These are phyloP conservation scores for Chloromyia formosa DNA, from an alignment of 2,888 invertebrate genomes.

Conservation along the genomic window DNA sequence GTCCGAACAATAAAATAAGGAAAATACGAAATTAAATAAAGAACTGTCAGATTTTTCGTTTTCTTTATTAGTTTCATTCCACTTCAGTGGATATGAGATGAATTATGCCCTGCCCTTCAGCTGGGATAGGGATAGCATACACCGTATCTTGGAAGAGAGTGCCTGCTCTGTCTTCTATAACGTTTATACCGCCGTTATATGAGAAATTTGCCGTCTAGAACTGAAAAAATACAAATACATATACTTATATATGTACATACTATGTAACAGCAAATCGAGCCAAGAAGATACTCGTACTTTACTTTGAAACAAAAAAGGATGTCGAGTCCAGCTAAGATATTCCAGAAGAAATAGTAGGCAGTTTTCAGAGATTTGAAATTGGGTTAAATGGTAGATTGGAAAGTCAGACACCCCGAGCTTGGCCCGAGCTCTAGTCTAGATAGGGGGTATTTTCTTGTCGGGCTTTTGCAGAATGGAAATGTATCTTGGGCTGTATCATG, in stretches of 20 bases:
- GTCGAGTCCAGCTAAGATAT: background rate
- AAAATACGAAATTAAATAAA: constrained; percentile 35
- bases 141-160: too few species aligned
- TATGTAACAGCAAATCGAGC: background rate
- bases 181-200: too few species aligned
- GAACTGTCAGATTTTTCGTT: constrained; percentile 35
- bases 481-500: background rate
- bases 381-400: background rate
- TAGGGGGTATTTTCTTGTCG: background rate
- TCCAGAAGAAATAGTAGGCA: background rate
- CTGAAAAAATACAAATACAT: background rate
- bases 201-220: too few species aligned
- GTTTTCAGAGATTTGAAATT: background rate
- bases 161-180: too few species aligned
- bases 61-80: constrained; percentile 39
- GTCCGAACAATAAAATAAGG: constrained; percentile 1
- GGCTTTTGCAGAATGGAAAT: too few species aligned
- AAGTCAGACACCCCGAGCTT: too few species aligned
- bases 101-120: constrained; percentile 38
- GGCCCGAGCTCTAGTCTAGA: background rate
- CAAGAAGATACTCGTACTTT: background rate
- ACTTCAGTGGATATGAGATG: constrained; percentile 31
- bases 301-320: too few species aligned
- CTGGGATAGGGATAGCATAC: constrained; percentile 5
- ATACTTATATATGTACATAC: background rate